Conservation (phyloP, 2,797 vertebrate species). For the Myotis pilosus region DNA sequence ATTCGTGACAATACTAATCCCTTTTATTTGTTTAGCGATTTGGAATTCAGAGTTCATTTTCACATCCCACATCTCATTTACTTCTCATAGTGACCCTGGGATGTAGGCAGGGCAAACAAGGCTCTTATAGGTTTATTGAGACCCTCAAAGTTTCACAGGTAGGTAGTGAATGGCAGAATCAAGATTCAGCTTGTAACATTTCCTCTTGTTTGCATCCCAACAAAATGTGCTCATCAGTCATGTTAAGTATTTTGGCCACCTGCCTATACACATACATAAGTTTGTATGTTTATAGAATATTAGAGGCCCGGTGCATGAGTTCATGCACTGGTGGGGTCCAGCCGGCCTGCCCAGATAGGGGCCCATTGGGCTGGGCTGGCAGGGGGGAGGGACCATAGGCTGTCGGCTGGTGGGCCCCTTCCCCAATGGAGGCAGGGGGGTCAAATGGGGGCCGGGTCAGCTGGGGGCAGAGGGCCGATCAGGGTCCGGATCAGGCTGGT, state of each 20-base stretch:
- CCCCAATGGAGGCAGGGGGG: too few species aligned
- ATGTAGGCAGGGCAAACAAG: neutral
- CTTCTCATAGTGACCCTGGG: neutral
- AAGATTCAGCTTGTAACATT: neutral
- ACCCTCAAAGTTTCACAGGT: neutral
- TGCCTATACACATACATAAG: neutral
- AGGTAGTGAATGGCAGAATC: neutral
- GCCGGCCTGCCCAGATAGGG: rapidly evolving
- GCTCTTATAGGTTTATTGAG: neutral
- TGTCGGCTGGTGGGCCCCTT: too few species aligned
- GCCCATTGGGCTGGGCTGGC: too few species aligned
- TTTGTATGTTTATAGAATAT: neutral
- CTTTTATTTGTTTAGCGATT: neutral
- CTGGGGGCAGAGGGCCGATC: too few species aligned
- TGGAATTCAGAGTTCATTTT: neutral
- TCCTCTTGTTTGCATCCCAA: neutral
- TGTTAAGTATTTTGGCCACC: neutral
- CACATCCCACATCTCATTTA: neutral
- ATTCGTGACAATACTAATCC: neutral
- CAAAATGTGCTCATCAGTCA: neutral
- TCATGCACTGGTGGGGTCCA: too few species aligned
- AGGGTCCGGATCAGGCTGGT: too few species aligned
- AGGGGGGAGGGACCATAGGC: rapidly evolving
- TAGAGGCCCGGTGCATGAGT: too few species aligned
- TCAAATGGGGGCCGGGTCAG: too few species aligned